These are phyloP conservation scores for Python bivittatus DNA, from an alignment of 2,113 vertebrate species.

Conservation along the genomic window DNA sequence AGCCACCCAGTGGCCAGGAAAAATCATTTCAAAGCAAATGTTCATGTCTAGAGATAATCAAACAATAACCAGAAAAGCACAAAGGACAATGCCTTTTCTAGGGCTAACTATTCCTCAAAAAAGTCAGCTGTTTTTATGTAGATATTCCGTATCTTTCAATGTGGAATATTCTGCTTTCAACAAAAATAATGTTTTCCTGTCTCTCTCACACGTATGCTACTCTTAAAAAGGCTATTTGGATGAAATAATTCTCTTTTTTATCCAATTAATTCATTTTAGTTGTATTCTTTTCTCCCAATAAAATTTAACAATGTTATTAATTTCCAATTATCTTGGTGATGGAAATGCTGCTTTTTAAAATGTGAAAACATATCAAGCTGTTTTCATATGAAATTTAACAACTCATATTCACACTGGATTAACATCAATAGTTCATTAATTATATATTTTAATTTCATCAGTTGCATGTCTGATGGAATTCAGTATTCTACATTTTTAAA, in stretches of 20 bases:
- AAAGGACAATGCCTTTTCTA: neutral
- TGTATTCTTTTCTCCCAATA: neutral
- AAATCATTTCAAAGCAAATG: slow-evolving; percentile 16
- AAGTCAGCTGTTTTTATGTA: neutral
- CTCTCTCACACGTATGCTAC: too few species aligned
- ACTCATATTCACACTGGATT: neutral
- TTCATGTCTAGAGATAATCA: neutral
- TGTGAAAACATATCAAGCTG: neutral
- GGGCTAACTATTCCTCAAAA: neutral
- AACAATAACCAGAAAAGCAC: neutral
- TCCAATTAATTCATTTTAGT: neutral
- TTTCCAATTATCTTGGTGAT: neutral
- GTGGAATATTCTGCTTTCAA: neutral
- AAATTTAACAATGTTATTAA: neutral
- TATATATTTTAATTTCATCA: neutral
- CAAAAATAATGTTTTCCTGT: neutral
- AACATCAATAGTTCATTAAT: neutral
- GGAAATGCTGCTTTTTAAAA: neutral
- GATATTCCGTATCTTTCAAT: neutral
- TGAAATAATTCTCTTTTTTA: too few species aligned
- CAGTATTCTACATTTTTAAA: neutral
- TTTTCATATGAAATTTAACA: neutral
- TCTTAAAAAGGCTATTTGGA: too few species aligned
- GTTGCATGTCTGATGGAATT: neutral
- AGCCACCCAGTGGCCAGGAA: slow-evolving; percentile 72